These are phyloP conservation scores for Pteropus rufus DNA, from an alignment of 2,797 vertebrate genomes.

Conservation along the genomic window DNA sequence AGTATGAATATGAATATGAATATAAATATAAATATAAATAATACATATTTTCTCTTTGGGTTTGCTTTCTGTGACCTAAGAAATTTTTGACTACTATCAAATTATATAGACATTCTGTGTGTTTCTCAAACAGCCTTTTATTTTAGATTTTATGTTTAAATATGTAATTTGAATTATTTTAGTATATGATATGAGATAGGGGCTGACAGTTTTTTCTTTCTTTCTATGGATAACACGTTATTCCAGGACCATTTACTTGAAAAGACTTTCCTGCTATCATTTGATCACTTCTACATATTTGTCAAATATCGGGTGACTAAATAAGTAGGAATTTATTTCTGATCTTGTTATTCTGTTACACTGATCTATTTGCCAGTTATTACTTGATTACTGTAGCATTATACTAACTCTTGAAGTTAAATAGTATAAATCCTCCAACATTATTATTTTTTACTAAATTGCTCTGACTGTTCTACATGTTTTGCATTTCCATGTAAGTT, in stretches of 20 bases:
- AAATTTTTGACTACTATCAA: background rate
- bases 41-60: background rate
- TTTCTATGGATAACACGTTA: background rate
- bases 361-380: background rate
- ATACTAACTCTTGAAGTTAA: background rate
- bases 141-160: slow-evolving; percentile 6
- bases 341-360: background rate
- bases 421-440: background rate
- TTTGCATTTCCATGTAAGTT: background rate
- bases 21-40: too few species aligned
- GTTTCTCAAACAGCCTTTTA: background rate
- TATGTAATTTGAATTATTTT: background rate
- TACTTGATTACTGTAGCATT: background rate
- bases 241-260: background rate
- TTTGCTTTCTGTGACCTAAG: background rate
- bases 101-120: background rate
- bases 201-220: background rate
- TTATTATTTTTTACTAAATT: background rate
- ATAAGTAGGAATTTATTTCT: background rate
- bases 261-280: background rate
- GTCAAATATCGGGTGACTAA: background rate
- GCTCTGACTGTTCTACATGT: background rate
- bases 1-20: too few species aligned
- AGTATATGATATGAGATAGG: background rate
- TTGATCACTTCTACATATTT: background rate